A percentile compares a stretch with the other conserved stretches of the same genome.
Evolutionary conservation across 1,140 invertebrate genomes (phyloP).

Genomic region (Calosoma granatense): DNA sequence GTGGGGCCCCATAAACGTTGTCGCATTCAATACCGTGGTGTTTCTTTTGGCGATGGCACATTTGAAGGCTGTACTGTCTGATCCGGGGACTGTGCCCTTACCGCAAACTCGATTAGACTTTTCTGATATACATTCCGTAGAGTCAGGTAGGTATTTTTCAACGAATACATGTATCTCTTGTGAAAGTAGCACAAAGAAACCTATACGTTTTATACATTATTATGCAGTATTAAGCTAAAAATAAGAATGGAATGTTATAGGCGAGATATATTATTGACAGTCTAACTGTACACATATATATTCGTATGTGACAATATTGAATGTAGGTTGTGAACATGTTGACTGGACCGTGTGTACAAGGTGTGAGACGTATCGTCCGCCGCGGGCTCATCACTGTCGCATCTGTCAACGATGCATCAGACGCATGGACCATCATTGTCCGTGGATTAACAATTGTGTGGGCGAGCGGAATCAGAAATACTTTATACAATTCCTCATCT

Average conservation of each 20-base stretch:
- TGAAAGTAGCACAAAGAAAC: too few species aligned
- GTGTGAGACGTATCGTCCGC: conserved; percentile 77
- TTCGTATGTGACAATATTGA: too few species aligned
- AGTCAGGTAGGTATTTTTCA: conserved; percentile 21
- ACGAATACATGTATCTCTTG: too few species aligned
- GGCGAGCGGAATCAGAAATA: conserved; percentile 91
- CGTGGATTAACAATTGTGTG: conserved; percentile 83
- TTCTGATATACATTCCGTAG: conserved; percentile 48
- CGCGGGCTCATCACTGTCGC: conserved; percentile 79
- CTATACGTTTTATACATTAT: too few species aligned
- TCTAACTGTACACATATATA: too few species aligned
- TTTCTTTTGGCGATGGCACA: conserved; percentile 70
- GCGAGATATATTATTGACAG: too few species aligned
- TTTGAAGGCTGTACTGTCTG: conserved; percentile 73
- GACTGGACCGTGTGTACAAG: conserved; percentile 80
- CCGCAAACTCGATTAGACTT: conserved; percentile 72
- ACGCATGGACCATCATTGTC: conserved; percentile 88
- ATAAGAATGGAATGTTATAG: too few species aligned
- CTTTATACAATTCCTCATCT: conserved; percentile 87
- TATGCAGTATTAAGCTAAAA: too few species aligned
- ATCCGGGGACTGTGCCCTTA: conserved; percentile 80
- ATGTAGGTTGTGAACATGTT: conserved; percentile 41
- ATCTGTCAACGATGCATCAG: conserved; percentile 80
- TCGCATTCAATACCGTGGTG: conserved; percentile 71
- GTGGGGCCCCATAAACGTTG: conserved; percentile 75